phyloP scores from a whole-genome alignment of 2,113 vertebrate genomes.

The Ceratotherium simum region DNA sequence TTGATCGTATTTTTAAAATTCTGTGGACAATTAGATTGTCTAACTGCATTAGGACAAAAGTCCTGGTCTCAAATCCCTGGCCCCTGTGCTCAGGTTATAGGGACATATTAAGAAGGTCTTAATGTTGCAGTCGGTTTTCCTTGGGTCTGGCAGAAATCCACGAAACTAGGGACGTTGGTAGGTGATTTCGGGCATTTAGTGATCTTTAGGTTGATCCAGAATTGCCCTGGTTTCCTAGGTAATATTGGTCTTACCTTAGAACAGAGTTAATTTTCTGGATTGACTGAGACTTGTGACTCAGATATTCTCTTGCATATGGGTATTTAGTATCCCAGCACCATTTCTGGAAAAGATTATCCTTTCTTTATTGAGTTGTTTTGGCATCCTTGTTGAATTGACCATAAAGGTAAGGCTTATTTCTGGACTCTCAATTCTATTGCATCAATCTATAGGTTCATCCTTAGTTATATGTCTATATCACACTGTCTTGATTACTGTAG shows the following conservation, averaged over 20 bases:
- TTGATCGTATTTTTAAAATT: conserved; percentile 15
- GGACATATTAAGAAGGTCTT: not conserved
- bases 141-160: not conserved
- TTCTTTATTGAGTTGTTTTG: conserved; percentile 31
- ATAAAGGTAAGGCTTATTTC: not conserved
- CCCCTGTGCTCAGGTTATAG: not conserved
- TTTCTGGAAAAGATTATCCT: not conserved
- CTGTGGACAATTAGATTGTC: not conserved
- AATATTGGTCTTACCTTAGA: not conserved
- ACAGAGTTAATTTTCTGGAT: not conserved
- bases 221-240: not conserved
- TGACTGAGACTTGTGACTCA: not conserved
- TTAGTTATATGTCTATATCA: not conserved
- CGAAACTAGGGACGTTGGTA: not conserved
- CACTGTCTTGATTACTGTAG: not conserved
- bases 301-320: not conserved
- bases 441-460: not conserved
- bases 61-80: not conserved
- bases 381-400: not conserved
- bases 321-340: not conserved
- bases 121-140: conserved; percentile 1
- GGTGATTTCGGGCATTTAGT: not conserved
- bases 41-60: not conserved
- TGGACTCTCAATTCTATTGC: not conserved
- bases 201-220: not conserved